Percentiles rank a stretch among this genome's conserved stretches.
Evolutionary conservation across 2,113 vertebrate species (phyloP).

Genomic region (Pomatorhinus ruficollis): DNA sequence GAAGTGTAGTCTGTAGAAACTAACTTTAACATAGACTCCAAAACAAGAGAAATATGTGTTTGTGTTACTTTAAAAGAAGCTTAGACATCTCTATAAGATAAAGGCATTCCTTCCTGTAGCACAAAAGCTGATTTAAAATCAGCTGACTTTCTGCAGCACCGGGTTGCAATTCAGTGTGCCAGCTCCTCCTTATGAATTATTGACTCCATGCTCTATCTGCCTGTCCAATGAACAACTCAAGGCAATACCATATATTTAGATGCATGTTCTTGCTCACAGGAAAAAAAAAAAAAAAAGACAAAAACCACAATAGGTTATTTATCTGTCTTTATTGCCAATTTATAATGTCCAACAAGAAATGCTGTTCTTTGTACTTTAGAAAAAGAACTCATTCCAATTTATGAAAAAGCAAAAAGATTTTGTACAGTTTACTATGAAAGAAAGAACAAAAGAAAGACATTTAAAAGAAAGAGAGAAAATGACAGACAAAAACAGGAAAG

Average conservation of each 20-base stretch:
- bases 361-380: background rate
- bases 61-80: background rate
- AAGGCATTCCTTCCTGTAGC: background rate
- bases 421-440: background rate
- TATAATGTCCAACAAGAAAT: background rate
- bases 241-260: background rate
- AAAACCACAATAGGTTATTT: rapidly evolving
- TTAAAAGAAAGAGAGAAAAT: background rate
- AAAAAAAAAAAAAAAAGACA: background rate
- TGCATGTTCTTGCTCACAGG: background rate
- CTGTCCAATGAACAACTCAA: background rate
- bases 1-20: rapidly evolving
- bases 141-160: background rate
- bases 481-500: background rate
- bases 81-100: background rate
- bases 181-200: background rate
- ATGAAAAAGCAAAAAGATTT: background rate
- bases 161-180: background rate
- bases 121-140: background rate
- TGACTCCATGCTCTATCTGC: background rate
- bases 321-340: background rate
- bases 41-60: background rate
- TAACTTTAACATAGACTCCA: background rate
- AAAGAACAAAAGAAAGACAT: background rate
- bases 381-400: background rate